Conservation (phyloP, 2,888 invertebrate species). For the Diarsia dahlii region DNA sequence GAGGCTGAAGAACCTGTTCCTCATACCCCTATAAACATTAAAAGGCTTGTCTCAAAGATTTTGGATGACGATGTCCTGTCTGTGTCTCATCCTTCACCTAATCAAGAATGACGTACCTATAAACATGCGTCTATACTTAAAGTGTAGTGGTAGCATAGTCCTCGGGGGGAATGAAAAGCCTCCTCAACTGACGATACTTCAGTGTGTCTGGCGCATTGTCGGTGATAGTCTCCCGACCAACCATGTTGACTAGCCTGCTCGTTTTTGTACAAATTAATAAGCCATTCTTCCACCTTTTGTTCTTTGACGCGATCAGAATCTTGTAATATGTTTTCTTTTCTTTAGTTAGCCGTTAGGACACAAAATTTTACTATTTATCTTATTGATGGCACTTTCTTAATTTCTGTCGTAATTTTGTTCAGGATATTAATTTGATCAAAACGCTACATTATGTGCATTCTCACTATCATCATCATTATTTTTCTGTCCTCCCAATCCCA, state of each 20-base stretch:
- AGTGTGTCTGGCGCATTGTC: conserved; percentile 36
- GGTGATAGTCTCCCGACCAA: background rate
- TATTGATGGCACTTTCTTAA: background rate
- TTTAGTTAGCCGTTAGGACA: too few relatives aligned
- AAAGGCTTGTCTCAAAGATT: background rate
- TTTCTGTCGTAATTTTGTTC: background rate
- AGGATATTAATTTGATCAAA: too few relatives aligned
- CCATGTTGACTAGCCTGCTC: background rate
- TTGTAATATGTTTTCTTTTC: background rate
- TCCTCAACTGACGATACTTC: conserved; percentile 26
- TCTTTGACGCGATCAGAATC: background rate
- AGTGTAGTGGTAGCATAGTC: background rate
- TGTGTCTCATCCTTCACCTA: background rate
- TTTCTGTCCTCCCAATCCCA: too few relatives aligned
- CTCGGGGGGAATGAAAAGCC: conserved; percentile 13
- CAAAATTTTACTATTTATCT: background rate
- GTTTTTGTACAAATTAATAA: background rate
- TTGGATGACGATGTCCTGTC: background rate
- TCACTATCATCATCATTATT: too few relatives aligned
- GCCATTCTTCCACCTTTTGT: background rate
- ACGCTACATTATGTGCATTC: too few relatives aligned
- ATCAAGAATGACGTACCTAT: background rate
- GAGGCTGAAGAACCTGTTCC: too few relatives aligned
- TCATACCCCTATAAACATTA: background rate
- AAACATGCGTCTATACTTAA: background rate